These are phyloP conservation scores for Amiota mariae DNA, from an alignment of 2,888 invertebrate genomes.

Conservation along the genomic window DNA sequence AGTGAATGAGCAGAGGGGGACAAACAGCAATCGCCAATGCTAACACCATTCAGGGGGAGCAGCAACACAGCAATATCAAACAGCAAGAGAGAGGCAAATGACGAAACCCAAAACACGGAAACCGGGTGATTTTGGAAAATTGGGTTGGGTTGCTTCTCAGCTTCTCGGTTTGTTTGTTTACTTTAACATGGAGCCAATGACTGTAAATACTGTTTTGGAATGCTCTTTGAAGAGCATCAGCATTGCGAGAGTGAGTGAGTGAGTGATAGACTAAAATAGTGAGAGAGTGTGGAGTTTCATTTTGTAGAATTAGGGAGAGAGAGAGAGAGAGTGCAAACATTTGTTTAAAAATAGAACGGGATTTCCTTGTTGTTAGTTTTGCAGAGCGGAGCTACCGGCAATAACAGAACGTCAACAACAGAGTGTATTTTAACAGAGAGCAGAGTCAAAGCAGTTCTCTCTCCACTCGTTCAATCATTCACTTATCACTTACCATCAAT, in stretches of 20 bases:
- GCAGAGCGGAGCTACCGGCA: not conserved
- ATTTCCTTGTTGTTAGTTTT: not conserved
- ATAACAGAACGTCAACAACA: too few species aligned
- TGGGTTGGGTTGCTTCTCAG: conserved; percentile 37
- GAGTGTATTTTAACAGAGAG: too few species aligned
- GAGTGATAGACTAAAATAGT: not conserved
- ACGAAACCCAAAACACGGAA: not conserved
- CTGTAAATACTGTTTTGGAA: too few species aligned
- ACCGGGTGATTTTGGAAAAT: conserved; percentile 31
- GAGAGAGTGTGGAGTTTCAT: not conserved
- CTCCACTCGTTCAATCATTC: too few species aligned
- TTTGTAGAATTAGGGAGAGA: not conserved
- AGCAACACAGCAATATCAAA: too few species aligned
- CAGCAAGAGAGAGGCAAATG: not conserved
- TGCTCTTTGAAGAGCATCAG: not conserved
- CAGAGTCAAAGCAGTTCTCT: too few species aligned
- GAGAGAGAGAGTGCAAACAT: conserved; percentile 19
- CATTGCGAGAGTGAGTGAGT: conserved; percentile 2
- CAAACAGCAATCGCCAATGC: not conserved
- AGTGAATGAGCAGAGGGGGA: not conserved
- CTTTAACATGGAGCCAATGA: too few species aligned
- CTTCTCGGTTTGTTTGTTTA: too few species aligned
- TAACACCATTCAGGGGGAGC: not conserved
- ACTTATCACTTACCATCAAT: too few species aligned
- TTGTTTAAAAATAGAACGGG: conserved; percentile 16